These are phyloP conservation scores for Hylia prasina DNA, from an alignment of 2,113 vertebrate genomes.

Conservation along the genomic window DNA sequence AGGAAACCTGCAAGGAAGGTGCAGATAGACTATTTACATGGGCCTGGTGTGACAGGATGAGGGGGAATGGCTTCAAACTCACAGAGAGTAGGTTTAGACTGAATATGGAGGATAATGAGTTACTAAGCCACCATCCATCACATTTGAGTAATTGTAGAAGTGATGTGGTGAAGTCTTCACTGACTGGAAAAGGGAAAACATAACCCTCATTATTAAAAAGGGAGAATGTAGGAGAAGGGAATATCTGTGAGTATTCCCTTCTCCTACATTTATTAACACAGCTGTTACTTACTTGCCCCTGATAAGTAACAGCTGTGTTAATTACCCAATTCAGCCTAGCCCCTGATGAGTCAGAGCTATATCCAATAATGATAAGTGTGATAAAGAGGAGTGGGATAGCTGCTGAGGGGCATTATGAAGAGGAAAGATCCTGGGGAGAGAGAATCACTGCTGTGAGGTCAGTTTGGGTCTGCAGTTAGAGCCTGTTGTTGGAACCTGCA, in stretches of 20 bases:
- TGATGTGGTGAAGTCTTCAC: not conserved
- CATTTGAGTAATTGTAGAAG: too few relatives aligned
- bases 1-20: not conserved
- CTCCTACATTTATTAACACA: too few relatives aligned
- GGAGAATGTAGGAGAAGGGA: not conserved
- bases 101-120: too few relatives aligned
- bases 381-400: not conserved
- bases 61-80: not conserved
- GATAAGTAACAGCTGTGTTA: not conserved
- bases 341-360: not conserved
- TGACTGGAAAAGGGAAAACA: not conserved
- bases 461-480: not conserved
- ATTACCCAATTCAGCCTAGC: not conserved
- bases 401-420: not conserved
- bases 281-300: too few relatives aligned
- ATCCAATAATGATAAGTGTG: not conserved
- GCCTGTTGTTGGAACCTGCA: not conserved
- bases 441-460: not conserved
- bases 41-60: too few relatives aligned
- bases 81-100: not conserved
- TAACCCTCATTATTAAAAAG: not conserved
- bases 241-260: too few relatives aligned
- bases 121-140: not conserved
- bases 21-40: not conserved
- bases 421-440: not conserved